Evolutionary conservation across 2,797 vertebrate species (phyloP).

Genomic region (Zenarchopterus dispar): DNA sequence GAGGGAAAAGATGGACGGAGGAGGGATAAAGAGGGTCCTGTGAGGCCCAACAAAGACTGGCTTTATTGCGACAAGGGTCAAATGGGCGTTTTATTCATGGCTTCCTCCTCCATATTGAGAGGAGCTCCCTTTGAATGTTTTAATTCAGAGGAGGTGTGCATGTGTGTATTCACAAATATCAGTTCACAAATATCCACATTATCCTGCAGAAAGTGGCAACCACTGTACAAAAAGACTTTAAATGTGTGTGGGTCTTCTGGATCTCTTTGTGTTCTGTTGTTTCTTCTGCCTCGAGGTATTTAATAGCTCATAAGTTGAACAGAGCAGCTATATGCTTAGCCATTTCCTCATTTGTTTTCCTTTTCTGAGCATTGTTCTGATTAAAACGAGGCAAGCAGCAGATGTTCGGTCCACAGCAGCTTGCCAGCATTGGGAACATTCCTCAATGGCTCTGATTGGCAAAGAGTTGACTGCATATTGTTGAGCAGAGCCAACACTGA

Average conservation of each 20-base stretch:
- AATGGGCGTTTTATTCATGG: conserved; percentile 76
- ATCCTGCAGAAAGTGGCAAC: conserved; percentile 14
- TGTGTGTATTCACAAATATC: conserved; percentile 26
- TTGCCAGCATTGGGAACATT: conserved; percentile 62
- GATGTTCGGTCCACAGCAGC: conserved; percentile 63
- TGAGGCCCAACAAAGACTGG: conserved; percentile 77
- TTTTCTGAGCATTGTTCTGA: conserved; percentile 28
- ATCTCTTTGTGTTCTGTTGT: conserved; percentile 8
- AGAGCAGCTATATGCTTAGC: conserved; percentile 5
- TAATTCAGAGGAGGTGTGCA: conserved; percentile 53
- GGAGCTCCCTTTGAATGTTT: conserved; percentile 66
- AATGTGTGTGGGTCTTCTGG: neutral
- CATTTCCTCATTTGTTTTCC: conserved; percentile 20
- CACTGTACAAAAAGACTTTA: conserved; percentile 8
- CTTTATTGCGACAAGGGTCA: conserved; percentile 71
- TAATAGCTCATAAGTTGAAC: conserved; percentile 23
- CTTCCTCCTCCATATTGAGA: conserved; percentile 63
- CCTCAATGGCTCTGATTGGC: conserved; percentile 56
- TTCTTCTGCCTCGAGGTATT: conserved; percentile 27
- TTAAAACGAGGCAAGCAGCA: conserved; percentile 29
- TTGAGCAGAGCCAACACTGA: conserved; percentile 17
- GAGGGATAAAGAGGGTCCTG: conserved; percentile 74
- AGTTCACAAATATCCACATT: conserved; percentile 28
- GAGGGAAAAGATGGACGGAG: conserved; percentile 58
- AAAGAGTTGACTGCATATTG: conserved; percentile 31